These are phyloP conservation scores for Alviniconcha strummeri DNA, from an alignment of 2,888 invertebrate species.

Conservation along the genomic window DNA sequence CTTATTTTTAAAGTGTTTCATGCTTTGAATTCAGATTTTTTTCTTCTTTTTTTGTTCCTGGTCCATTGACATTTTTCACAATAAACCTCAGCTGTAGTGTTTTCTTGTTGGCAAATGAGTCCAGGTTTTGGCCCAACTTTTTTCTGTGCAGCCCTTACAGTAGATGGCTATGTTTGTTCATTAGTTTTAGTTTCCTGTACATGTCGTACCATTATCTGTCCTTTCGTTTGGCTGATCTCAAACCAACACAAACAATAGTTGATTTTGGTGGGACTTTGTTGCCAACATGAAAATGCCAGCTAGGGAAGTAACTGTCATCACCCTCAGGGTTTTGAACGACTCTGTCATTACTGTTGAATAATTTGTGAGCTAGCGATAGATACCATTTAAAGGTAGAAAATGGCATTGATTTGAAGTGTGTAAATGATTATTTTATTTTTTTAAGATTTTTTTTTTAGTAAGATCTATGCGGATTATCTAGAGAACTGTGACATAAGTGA, in stretches of 20 bases:
- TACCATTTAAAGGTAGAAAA: not conserved
- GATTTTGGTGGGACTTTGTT: not conserved
- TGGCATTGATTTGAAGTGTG: not conserved
- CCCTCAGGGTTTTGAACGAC: constrained; percentile 26
- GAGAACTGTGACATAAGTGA: too few relatives aligned
- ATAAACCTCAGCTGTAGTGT: not conserved
- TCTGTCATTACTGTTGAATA: constrained; percentile 18
- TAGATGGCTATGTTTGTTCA: constrained; percentile 21
- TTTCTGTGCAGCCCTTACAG: constrained; percentile 17
- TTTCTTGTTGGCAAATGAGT: constrained; percentile 27
- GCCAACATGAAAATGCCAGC: constrained; percentile 28
- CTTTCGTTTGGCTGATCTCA: constrained; percentile 9
- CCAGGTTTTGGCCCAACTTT: not conserved
- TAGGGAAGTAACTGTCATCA: not conserved
- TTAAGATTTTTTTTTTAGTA: too few relatives aligned
- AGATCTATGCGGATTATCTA: too few relatives aligned
- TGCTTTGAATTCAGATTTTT: not conserved
- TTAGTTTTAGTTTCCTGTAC: constrained; percentile 11
- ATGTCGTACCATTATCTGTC: not conserved
- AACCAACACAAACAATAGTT: not conserved
- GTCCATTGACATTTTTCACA: too few relatives aligned
- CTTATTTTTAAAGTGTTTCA: not conserved
- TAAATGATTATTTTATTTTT: not conserved
- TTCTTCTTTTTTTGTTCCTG: not conserved
- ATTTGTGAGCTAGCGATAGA: not conserved